phyloP scores from a whole-genome alignment of 2,888 invertebrate genomes.

The Apodemia mormo region DNA sequence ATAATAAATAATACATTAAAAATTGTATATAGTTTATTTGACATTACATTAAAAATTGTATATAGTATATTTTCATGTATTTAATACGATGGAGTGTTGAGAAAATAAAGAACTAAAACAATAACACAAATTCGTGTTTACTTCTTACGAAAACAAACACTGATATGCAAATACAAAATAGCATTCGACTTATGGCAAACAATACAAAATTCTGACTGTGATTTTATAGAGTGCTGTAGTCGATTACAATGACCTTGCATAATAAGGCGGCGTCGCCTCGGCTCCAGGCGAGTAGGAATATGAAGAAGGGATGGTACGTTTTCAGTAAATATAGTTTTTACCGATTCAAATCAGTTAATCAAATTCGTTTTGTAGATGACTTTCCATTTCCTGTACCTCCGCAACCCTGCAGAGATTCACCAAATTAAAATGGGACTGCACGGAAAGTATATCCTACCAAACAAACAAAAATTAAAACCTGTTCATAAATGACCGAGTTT shows the following conservation, averaged over 20 bases:
- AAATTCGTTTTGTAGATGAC: neutral
- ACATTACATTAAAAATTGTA: too few relatives aligned
- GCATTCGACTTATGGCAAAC: conserved; percentile 36
- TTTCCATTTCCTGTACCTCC: neutral
- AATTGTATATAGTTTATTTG: too few relatives aligned
- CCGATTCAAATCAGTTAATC: neutral
- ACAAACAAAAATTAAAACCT: too few relatives aligned
- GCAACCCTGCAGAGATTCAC: too few relatives aligned
- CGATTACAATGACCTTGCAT: conserved; percentile 55
- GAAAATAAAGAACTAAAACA: neutral
- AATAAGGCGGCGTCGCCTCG: conserved; percentile 50
- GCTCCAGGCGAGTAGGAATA: conserved; percentile 6
- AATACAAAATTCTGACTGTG: conserved; percentile 45
- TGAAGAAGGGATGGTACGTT: neutral
- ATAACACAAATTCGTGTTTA: too few relatives aligned
- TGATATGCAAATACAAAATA: conserved; percentile 10
- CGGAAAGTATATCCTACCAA: too few relatives aligned
- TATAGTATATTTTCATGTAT: too few relatives aligned
- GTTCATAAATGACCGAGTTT: too few relatives aligned
- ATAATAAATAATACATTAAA: too few relatives aligned
- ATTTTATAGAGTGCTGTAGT: conserved; percentile 48
- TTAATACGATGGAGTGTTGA: too few relatives aligned
- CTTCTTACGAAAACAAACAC: neutral
- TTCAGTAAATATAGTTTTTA: neutral
- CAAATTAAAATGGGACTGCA: too few relatives aligned